Evolutionary conservation across 2,888 invertebrate species (phyloP), one percentile per base, ranked within the genome.

Genomic region (Acanthococcus lagerstroemiae): DNA sequence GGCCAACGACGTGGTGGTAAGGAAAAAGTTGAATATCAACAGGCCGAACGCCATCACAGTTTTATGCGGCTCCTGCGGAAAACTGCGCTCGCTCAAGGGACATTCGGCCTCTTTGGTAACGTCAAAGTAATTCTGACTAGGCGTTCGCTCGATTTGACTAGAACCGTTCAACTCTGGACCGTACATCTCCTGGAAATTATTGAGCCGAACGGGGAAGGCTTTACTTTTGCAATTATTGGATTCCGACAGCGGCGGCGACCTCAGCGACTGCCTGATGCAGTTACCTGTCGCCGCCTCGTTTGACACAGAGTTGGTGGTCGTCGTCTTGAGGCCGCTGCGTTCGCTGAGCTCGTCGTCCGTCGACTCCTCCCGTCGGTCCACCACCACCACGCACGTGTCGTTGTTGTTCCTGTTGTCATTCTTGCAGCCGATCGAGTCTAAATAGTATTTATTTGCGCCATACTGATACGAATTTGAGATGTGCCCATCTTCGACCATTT

Each of bases 11-110:
- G 85, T 78, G 68, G 84, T 82, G 69, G 84, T 84, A 71, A 84
- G 73, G 71, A 84, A 76, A 74, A 84, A 84, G 76, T 82, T 84
- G 71, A 82, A 78, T 72, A 79, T 77, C 77, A 84, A 78, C 72
- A 84, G 79, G 68, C 84, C 74, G 73, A 83, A 82, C 72, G 83
- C 83, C 83, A 84, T 74, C 70, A 84, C 77, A 21, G 90, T 89
- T 81, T 90, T 90, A 82, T 87, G 87, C 76, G 87, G 85, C 78
- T 90, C 90, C 75, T 88, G 88, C 44, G 90, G 90, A 77, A 85
- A 90, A 72, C 87, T 80, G 22, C 83, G 52, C 83, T 74, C 88
- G 88, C 73, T 88, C 88, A 72, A 87, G 80, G 61, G 82, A 80
- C 55, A 87, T 27, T 17, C 27, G 19, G 46, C 22, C 25, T 66